Percentiles rank a stretch among this genome's conserved stretches.
Conservation (phyloP, 2,797 vertebrate genomes). For the Eulemur coronatus region DNA sequence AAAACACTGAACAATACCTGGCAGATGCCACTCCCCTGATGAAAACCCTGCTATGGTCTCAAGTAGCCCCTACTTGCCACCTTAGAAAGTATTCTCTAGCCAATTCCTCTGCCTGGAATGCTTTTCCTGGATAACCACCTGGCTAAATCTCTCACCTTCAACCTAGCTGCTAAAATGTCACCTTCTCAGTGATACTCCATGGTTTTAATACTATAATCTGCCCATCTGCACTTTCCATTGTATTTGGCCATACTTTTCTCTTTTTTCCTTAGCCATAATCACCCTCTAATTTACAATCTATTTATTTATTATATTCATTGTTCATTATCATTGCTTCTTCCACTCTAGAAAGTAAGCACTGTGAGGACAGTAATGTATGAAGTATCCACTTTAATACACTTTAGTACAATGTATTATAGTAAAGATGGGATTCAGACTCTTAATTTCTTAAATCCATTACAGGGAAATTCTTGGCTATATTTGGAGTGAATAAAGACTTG, state of each 20-base stretch:
- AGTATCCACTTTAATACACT: background rate
- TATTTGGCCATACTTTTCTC: background rate
- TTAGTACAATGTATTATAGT: background rate
- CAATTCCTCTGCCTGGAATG: background rate
- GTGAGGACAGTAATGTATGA: background rate
- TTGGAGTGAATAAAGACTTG: background rate
- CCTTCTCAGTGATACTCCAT: background rate
- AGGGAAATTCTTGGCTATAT: background rate
- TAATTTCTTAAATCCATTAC: background rate
- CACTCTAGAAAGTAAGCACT: background rate
- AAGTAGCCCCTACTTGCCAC: background rate
- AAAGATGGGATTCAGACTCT: background rate
- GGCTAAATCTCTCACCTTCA: background rate
- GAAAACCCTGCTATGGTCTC: background rate
- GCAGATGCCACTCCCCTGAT: background rate
- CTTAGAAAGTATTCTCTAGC: fast-evolving
- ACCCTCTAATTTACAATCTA: background rate
- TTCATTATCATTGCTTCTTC: background rate
- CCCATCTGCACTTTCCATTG: background rate
- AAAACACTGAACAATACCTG: background rate
- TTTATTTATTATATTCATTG: background rate
- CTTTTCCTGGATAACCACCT: background rate
- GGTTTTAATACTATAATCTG: background rate
- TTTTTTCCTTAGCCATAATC: background rate
- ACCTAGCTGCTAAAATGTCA: background rate